phyloP scores from a whole-genome alignment of 2,797 vertebrate species.

The Pantherophis alleghaniensis region DNA sequence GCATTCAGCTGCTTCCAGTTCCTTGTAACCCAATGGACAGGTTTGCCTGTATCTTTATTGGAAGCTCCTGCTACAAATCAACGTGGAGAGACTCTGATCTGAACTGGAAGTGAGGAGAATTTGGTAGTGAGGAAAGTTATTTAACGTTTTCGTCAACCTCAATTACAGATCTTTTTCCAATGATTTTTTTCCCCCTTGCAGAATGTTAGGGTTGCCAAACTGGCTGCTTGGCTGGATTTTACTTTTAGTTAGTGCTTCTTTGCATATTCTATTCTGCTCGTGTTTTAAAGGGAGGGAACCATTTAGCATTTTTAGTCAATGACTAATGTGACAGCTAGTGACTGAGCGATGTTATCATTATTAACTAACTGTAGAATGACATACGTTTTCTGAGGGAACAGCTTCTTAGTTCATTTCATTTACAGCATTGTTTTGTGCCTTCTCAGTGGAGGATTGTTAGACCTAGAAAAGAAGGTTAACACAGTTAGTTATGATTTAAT shows the following conservation, averaged over 20 bases:
- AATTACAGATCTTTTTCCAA: not conserved
- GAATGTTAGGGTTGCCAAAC: not conserved
- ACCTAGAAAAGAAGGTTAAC: not conserved
- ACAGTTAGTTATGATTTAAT: not conserved
- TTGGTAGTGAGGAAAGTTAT: not conserved
- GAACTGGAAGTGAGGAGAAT: not conserved
- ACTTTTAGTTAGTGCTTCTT: not conserved
- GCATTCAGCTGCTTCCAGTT: not conserved
- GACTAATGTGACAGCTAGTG: not conserved
- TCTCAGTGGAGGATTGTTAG: not conserved
- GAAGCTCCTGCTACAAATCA: not conserved
- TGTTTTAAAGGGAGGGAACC: not conserved
- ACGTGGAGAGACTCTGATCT: not conserved
- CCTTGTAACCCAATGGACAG: not conserved
- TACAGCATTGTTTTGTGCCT: not conserved
- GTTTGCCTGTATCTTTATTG: not conserved
- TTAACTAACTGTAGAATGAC: not conserved
- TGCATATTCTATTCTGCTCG: too few species aligned
- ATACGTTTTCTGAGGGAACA: not conserved
- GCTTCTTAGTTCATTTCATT: not conserved
- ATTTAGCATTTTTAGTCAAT: not conserved
- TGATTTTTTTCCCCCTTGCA: too few species aligned
- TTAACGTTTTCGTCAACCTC: not conserved
- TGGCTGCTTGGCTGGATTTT: not conserved
- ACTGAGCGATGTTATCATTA: not conserved